Base-by-base conservation (phyloP, 2,113 vertebrate genomes). In the Sminthopsis crassicaudata region DNA sequence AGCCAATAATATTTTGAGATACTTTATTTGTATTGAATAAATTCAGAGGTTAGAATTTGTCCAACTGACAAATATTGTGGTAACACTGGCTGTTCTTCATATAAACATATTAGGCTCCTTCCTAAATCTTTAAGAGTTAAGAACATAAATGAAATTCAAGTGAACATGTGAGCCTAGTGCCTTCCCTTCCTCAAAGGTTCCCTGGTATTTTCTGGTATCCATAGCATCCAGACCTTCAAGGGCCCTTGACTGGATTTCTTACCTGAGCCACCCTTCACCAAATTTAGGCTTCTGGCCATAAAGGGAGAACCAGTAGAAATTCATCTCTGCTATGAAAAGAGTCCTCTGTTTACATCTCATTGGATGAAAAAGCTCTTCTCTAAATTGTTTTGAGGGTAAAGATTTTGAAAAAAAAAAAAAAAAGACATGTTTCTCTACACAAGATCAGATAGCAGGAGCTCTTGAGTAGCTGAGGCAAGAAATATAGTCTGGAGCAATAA, bases 1-100 rank as follows among this genome's bases (percentile, higher is more conserved):
- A 48, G 25, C 14, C 67, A 96, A 89, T n/a, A 84, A 12, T 89
- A n/a, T 93, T 96, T 90, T 89, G 76, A 96, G 76, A 92, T 10
- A 89, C 53, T 94, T 53, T 60, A 91, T 57, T 94, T 67, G 91
- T 93, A 76, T 89, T n/a, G 95, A 93, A 92, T 55, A 89, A 95
- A 60, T 27, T 60, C 92, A 91, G 30, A 16, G 90, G 46, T 25
- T 84, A 53, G 94, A 93, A 93, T 60, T 42, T 91, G 88, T 53
- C 55, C 93, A 95, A 93, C 6, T 3, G 53, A 95, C 51, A 55
- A 22, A 54, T 53, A 94, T 76, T 60, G 91, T 54, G 36, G 9
- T 60, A 51, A 53, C 55, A 92, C 93, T 84, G 94, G 92, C 9
- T 91, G 88, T 92, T 92, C 60, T 92, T 95, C 50, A 46, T 92